Evolutionary conservation across 2,888 invertebrate species (phyloP).

Genomic region (Rhagophthalmus giganteus): DNA sequence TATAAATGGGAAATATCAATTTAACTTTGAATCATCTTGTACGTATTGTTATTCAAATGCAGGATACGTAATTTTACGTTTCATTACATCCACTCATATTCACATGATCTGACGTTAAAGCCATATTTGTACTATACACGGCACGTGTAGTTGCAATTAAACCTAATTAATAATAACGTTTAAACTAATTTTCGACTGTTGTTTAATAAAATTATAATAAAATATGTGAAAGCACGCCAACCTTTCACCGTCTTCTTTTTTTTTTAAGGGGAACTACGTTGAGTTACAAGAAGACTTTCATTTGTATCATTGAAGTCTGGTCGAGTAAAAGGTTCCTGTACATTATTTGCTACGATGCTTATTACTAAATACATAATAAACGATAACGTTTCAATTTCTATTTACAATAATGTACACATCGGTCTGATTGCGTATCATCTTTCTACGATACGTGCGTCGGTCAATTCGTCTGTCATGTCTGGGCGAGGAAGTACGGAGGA

Average conservation of each 20-base stretch:
- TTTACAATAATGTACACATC: constrained; percentile 20
- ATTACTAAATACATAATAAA: background rate
- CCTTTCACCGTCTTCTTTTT: constrained; percentile 32
- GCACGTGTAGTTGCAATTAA: too few species aligned
- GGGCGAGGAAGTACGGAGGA: constrained; percentile 30
- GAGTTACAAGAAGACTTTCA: constrained; percentile 23
- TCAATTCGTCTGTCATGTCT: constrained; percentile 44
- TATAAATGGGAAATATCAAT: too few species aligned
- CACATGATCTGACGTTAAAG: too few species aligned
- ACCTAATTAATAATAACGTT: too few species aligned
- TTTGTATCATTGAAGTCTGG: constrained; percentile 10
- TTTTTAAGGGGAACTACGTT: constrained; percentile 16
- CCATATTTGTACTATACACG: too few species aligned
- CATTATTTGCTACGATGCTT: constrained; percentile 1
- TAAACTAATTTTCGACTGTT: too few species aligned
- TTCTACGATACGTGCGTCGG: constrained; percentile 23
- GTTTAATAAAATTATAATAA: background rate
- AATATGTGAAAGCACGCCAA: constrained; percentile 27
- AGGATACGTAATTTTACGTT: too few species aligned
- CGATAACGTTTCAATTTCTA: too few species aligned
- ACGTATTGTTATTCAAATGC: too few species aligned
- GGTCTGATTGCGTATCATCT: constrained; percentile 2
- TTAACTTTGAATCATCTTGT: too few species aligned
- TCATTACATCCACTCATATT: too few species aligned
- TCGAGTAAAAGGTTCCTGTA: background rate